Percentiles rank a stretch among this genome's conserved stretches.
Conservation (phyloP, 2,888 invertebrate genomes). For the Callinectes sapidus region DNA sequence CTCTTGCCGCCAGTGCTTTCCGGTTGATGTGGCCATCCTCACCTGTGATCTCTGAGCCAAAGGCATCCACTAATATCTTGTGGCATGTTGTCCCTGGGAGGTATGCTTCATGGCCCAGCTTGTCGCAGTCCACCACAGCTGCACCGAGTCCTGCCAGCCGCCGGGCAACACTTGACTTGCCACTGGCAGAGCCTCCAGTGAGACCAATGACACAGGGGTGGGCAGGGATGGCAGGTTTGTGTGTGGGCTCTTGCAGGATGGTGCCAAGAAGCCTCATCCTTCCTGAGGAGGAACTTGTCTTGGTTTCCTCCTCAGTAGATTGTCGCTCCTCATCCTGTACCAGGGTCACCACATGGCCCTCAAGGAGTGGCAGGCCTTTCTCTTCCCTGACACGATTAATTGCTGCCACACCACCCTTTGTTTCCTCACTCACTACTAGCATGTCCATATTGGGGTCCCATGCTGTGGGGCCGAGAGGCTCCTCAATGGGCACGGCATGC, state of each 20-base stretch:
- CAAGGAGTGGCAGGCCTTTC: too few relatives aligned
- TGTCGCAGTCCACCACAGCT: constrained; percentile 91
- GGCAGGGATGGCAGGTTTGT: constrained; percentile 73
- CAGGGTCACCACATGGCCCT: too few relatives aligned
- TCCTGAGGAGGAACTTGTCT: too few relatives aligned
- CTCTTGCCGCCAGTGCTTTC: constrained; percentile 86
- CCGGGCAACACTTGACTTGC: constrained; percentile 87
- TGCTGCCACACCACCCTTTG: too few relatives aligned
- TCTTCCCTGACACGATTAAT: too few relatives aligned
- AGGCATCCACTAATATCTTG: constrained; percentile 82
- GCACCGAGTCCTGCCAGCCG: constrained; percentile 86
- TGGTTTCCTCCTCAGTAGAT: too few relatives aligned
- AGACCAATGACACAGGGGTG: constrained; percentile 94
- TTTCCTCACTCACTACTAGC: too few relatives aligned
- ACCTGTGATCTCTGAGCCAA: constrained; percentile 85
- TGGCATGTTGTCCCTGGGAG: constrained; percentile 82
- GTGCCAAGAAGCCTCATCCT: too few relatives aligned
- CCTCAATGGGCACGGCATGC: too few relatives aligned
- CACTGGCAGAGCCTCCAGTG: constrained; percentile 95
- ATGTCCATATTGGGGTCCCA: too few relatives aligned
- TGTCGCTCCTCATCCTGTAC: too few relatives aligned
- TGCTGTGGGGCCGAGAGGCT: too few relatives aligned
- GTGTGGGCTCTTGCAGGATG: constrained; percentile 78
- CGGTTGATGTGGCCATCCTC: constrained; percentile 86
- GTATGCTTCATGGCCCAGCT: constrained; percentile 91